Percentiles rank a stretch among this genome's conserved stretches.
phyloP scores from a whole-genome alignment of 1,140 invertebrate genomes.

The Cylas formicarius region DNA sequence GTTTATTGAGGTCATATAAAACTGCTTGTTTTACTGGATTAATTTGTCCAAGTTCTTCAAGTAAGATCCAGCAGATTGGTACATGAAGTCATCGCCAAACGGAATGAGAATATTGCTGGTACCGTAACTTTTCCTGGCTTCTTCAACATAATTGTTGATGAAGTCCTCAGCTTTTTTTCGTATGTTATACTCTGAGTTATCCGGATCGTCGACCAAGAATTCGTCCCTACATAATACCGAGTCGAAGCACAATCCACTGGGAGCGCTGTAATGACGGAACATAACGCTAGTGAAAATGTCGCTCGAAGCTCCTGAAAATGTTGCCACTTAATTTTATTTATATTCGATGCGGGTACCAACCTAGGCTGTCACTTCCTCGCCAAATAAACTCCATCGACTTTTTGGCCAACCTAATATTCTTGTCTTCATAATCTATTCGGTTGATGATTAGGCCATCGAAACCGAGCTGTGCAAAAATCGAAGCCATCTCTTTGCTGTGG shows the following conservation, averaged over 20 bases:
- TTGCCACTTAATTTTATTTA: no score
- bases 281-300: constrained; percentile 65
- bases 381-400: constrained; percentile 72
- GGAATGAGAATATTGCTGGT: constrained; percentile 32
- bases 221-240: constrained; percentile 71
- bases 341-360: no score
- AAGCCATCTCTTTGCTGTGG: constrained; percentile 62
- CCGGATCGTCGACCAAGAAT: constrained; percentile 64
- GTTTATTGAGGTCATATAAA: not conserved
- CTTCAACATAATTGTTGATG: constrained; percentile 24
- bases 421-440: constrained; percentile 70
- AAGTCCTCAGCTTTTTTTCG: constrained; percentile 55
- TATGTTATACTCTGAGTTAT: constrained; percentile 64
- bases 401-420: constrained; percentile 49
- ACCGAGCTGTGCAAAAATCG: constrained; percentile 60
- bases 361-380: constrained; percentile 55
- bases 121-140: constrained; percentile 18
- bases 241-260: constrained; percentile 85
- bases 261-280: constrained; percentile 73
- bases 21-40: constrained; percentile 61
- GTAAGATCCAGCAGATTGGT: constrained; percentile 52
- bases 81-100: constrained; percentile 39
- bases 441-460: constrained; percentile 69
- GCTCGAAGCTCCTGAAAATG: constrained; percentile 47
- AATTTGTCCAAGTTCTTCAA: constrained; percentile 66